Percentiles rank a stretch among this genome's conserved stretches.
Evolutionary conservation across 2,113 vertebrate species (phyloP).

Genomic region (Pterocles orientalis): DNA sequence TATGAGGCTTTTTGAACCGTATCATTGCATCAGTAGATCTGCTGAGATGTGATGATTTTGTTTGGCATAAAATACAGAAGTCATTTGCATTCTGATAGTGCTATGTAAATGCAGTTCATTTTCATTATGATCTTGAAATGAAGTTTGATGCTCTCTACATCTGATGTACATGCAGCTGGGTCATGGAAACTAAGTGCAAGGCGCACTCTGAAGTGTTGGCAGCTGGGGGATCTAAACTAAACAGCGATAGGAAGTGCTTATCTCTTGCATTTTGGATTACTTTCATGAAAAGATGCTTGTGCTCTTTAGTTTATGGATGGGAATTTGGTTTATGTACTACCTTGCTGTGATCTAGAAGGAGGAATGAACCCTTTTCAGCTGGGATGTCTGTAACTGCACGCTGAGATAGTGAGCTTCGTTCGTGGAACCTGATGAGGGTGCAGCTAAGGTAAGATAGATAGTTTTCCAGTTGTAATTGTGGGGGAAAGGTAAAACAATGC

Average conservation of each 20-base stretch:
- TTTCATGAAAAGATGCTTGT: not conserved
- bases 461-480: not conserved
- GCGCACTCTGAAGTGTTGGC: not conserved
- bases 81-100: not conserved
- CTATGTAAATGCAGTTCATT: not conserved
- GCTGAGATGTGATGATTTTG: not conserved
- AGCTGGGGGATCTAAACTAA: not conserved
- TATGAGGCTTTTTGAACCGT: not conserved
- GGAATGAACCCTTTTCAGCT: not conserved
- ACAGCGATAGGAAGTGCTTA: not conserved
- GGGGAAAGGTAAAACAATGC: not conserved
- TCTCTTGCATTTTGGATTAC: not conserved
- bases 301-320: not conserved
- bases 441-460: not conserved
- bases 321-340: not conserved
- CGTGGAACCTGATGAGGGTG: fast-evolving
- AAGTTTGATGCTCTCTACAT: not conserved
- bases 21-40: not conserved
- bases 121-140: not conserved
- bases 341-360: not conserved
- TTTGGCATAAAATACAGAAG: not conserved
- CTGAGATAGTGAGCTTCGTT: not conserved
- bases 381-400: not conserved
- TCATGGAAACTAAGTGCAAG: not conserved
- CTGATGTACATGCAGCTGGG: not conserved